These are phyloP conservation scores for Heteromurus nitidus DNA, from an alignment of 2,888 invertebrate genomes.

Conservation along the genomic window DNA sequence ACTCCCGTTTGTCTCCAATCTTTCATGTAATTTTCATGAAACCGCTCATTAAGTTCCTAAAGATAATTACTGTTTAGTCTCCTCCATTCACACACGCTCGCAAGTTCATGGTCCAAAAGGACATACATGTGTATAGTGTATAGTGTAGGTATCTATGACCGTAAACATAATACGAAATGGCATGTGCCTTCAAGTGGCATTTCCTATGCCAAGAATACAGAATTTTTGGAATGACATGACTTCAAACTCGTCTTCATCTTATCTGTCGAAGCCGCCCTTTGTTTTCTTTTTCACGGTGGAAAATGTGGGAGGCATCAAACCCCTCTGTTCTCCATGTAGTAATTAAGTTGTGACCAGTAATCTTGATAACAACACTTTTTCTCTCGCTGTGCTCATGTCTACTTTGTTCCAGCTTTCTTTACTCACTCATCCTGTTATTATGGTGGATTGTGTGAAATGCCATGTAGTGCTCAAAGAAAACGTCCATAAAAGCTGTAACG, in stretches of 20 bases:
- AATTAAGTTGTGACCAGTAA: slow-evolving; percentile 56
- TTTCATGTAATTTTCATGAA: slow-evolving; percentile 48
- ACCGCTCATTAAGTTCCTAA: slow-evolving; percentile 52
- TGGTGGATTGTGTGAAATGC: neutral
- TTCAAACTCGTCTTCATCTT: slow-evolving; percentile 26
- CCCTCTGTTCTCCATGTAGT: slow-evolving; percentile 8
- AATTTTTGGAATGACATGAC: slow-evolving; percentile 36
- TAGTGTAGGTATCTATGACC: too few relatives aligned
- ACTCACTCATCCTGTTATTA: neutral
- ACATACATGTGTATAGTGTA: too few relatives aligned
- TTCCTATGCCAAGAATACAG: neutral
- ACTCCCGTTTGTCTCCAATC: slow-evolving; percentile 50
- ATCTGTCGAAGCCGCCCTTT: neutral
- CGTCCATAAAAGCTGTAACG: too few relatives aligned
- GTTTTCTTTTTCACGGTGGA: neutral
- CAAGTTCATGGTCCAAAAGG: neutral
- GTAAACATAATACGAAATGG: too few relatives aligned
- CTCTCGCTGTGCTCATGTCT: slow-evolving; percentile 21
- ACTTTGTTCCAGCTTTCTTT: neutral
- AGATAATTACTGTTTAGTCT: slow-evolving; percentile 56
- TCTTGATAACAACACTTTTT: slow-evolving; percentile 54
- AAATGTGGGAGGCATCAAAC: neutral
- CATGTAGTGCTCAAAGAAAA: neutral
- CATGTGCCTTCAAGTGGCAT: too few relatives aligned
- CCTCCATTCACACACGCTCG: slow-evolving; percentile 33